Evolutionary conservation across 2,888 invertebrate species (phyloP), one percentile per base, ranked within the genome.

Genomic region (Romanomermis culicivorax): DNA sequence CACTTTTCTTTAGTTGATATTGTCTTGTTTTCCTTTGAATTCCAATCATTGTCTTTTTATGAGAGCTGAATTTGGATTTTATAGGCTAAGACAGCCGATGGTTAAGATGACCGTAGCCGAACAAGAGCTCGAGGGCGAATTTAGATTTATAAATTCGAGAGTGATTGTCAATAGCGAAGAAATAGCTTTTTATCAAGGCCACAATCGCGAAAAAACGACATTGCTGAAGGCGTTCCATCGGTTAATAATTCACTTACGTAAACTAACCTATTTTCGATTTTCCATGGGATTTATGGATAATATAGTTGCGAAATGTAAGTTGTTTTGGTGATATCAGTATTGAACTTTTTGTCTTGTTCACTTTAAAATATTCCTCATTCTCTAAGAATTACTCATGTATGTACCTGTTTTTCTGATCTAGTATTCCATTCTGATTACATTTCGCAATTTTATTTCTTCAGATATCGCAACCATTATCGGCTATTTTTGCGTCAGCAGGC

Each of bases 161-260:
- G 81, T 97, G 54, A 93, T 93, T 54, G 83, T 89, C 1, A 93
- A 66, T 55, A 84, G 91, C 0, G 95, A 97, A 72, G 95, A 97
- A 71, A 89, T 97, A 60, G 97, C 95, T 1, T 97, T 97, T 72
- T 95, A 95, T 68, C 85, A 85, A 1, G 97, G 97, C 0, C 91
- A 93, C 65, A 81, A 85, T 77, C 7, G 36, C 11, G 95, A 95
- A 69, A 84, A 85, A 69, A 73, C 82, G 47, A 91, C 86, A 0
- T 74, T 95, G 14, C 71, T 86, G 56, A 80, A 84, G 14, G 84
- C 89, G 64, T 93, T 89, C 72, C 80, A 83, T 63, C 86, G 85
- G 74, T 75, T 95, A 69, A 74, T 76, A 59, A 67, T 65, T 57
- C 61, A 64, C 58, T 58, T 68, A 23, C 57, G 65, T 56, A 51